Conservation (phyloP, 2,888 invertebrate genomes). For the Dusona sp. region DNA sequence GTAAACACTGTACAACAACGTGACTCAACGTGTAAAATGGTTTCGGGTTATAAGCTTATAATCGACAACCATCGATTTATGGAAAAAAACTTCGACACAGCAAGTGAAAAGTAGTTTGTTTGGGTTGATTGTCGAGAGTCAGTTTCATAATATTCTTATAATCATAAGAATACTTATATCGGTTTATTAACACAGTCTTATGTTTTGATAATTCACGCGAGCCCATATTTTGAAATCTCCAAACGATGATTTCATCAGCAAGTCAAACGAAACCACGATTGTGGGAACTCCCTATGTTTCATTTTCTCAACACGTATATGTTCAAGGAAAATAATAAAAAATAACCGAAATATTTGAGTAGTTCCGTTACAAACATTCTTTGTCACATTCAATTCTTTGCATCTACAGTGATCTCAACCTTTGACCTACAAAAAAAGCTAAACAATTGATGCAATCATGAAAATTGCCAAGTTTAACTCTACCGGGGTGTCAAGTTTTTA, state of each 20-base stretch:
- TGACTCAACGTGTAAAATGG: conserved; percentile 1
- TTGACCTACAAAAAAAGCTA: not conserved
- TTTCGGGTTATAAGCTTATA: conserved; percentile 9
- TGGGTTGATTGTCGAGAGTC: not conserved
- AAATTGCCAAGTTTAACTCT: conserved; percentile 1
- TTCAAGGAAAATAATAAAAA: no score
- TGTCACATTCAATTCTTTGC: not conserved
- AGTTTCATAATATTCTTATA: no score
- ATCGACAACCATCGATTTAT: not conserved
- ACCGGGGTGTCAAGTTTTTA: conserved; percentile 9
- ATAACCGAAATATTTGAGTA: no score
- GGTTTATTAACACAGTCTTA: no score
- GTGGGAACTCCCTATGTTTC: no score
- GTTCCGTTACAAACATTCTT: no score
- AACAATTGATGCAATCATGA: not conserved
- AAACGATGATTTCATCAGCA: no score
- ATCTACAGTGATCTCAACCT: not conserved
- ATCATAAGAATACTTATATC: no score
- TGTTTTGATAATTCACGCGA: no score
- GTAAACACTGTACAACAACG: not conserved
- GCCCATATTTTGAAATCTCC: no score
- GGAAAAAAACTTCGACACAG: not conserved
- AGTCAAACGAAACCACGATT: no score
- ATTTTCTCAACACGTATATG: no score
- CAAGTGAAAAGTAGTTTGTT: not conserved